phyloP scores from a whole-genome alignment of 2,888 invertebrate species.

The Tetheella fluctuosa region DNA sequence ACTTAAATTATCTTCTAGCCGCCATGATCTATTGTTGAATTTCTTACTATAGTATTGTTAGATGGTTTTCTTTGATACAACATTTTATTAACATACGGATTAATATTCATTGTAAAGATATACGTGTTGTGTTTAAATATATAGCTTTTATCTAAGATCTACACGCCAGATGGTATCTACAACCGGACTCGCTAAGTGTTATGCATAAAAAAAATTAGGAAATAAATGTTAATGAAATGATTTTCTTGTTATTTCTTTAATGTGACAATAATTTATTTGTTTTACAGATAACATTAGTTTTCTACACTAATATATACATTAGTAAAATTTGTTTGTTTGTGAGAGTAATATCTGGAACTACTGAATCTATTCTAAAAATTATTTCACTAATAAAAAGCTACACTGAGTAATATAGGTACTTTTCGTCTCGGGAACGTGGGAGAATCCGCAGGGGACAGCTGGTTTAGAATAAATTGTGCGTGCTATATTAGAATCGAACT shows the following conservation, averaged over 20 bases:
- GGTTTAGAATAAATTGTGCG: no score
- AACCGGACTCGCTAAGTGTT: not conserved
- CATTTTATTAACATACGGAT: slow-evolving; percentile 19
- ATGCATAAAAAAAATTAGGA: slow-evolving; percentile 2
- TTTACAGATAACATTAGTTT: not conserved
- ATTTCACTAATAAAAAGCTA: no score
- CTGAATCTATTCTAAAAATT: no score
- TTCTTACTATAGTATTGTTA: slow-evolving; percentile 34
- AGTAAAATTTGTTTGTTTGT: not conserved
- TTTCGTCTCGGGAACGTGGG: no score
- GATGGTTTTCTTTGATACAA: slow-evolving; percentile 35
- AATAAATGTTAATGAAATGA: not conserved
- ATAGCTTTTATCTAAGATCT: slow-evolving; percentile 1
- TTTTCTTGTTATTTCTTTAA: not conserved
- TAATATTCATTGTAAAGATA: not conserved
- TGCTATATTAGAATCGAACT: no score
- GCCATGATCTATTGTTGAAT: slow-evolving; percentile 46
- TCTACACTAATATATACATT: no score
- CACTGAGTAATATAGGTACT: no score
- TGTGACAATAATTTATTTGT: not conserved
- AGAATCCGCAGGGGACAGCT: no score
- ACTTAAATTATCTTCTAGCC: slow-evolving; percentile 64
- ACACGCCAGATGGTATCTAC: slow-evolving; percentile 5
- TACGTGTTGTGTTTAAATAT: slow-evolving; percentile 6
- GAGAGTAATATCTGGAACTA: no score